Percentiles rank a stretch among this genome's conserved stretches.
phyloP scores from a whole-genome alignment of 2,113 vertebrate species.

The Vulpes lagopus region DNA sequence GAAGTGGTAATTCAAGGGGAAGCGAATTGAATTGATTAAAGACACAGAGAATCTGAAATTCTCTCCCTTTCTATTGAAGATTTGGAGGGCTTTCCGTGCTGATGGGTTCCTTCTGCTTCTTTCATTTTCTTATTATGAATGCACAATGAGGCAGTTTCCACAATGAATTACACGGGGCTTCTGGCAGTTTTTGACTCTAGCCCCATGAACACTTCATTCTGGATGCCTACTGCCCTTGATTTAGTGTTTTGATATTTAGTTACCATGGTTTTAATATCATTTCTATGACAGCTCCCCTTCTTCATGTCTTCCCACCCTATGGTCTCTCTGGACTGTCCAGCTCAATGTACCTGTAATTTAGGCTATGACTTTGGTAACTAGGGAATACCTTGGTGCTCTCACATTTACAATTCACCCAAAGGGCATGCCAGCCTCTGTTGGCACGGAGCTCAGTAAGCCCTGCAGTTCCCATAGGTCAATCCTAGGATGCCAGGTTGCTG shows the following conservation, averaged over 20 bases:
- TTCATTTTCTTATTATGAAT: constrained; percentile 44
- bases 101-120: background rate
- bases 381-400: background rate
- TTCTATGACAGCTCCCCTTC: constrained; percentile 27
- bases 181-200: background rate
- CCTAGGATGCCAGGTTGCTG: background rate
- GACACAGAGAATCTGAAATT: constrained; percentile 17
- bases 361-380: background rate
- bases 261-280: constrained; percentile 59
- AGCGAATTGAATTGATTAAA: constrained; percentile 40
- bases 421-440: background rate
- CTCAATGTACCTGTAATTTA: constrained; percentile 66
- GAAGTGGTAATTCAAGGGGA: constrained; percentile 3
- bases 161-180: background rate
- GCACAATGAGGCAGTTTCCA: background rate
- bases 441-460: background rate
- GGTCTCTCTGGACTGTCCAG: constrained; percentile 24
- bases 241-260: constrained; percentile 48
- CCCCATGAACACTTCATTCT: background rate
- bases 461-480: constrained; percentile 17
- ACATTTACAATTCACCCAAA: background rate
- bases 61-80: background rate
- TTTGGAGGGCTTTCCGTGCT: background rate
- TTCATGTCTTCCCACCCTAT: background rate
- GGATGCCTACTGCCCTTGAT: background rate